Conservation (phyloP, 92 coral and sea anemone species). For the Diadumene lineata region DNA sequence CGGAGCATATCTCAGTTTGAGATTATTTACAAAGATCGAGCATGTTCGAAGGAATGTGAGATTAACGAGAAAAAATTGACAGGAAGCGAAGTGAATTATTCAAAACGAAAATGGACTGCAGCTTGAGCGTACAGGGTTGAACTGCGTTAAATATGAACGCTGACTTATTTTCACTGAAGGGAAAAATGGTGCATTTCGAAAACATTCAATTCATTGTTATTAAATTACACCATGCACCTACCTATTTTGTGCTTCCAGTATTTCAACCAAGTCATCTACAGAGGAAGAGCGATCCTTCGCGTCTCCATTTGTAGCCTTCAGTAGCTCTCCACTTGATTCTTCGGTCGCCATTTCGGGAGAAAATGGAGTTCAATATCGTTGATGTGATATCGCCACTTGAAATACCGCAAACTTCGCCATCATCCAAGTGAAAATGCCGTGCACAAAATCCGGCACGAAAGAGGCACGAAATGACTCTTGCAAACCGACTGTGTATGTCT, state of each 20-base stretch:
- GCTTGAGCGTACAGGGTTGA: too few relatives aligned
- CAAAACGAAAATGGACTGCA: neutral
- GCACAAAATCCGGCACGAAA: neutral
- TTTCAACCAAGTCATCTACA: slow-evolving; percentile 64
- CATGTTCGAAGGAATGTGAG: neutral
- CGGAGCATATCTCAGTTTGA: too few relatives aligned
- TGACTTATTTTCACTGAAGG: too few relatives aligned
- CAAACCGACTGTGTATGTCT: neutral
- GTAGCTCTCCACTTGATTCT: neutral
- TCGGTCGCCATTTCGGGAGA: slow-evolving; percentile 21
- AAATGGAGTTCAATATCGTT: neutral
- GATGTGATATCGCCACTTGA: neutral
- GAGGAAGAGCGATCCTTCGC: slow-evolving; percentile 41
- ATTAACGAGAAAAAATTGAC: neutral
- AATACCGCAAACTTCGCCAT: neutral
- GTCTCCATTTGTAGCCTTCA: neutral
- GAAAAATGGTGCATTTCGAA: too few relatives aligned
- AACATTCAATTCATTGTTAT: neutral
- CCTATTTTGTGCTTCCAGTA: slow-evolving; percentile 84
- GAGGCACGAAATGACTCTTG: neutral
- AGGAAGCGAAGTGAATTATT: neutral
- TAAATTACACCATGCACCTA: slow-evolving; percentile 9
- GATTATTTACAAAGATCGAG: too few relatives aligned
- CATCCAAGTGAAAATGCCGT: neutral
- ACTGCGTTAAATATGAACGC: too few relatives aligned